Base-by-base conservation (phyloP, 2,888 invertebrate species). In the Euzetes globulus region DNA sequence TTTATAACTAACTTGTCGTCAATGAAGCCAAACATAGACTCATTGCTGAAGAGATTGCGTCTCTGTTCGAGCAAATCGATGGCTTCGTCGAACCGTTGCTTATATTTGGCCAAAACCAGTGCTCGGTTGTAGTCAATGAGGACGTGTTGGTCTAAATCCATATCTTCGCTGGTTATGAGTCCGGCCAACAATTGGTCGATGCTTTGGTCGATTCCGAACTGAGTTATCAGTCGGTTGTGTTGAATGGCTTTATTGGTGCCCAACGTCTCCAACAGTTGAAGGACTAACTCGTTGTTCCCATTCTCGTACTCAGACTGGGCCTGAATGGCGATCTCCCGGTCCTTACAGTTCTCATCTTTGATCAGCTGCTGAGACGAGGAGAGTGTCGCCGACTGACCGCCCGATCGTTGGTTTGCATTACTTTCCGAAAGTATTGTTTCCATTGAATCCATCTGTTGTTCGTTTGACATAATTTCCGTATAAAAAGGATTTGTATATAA, bases 1-100 rank as follows among this genome's bases (percentile, higher is more conserved):
- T 47, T 73, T 19, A 68, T 22, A 11, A 47, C 45, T 15, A 68
- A 15, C 52, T 47, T 65, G 13, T 73, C 73, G 27, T 52, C 68
- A 25, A 73, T 33, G 27, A 68, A 50, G 27, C 68, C 68, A 15
- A 68, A 27, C 19, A 45, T 60, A 5, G 60, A 60, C 17, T 60
- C 27, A 50, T 73, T 27, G 11, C 22, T 50, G n/a, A 68, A 27
- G 17, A 68, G 19, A 33, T 65, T 68, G 15, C 37, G 33, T 73
- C 73, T 45, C n/a, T 47, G n/a, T 70, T 73, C 73, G 29, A 73
- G 52, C 45, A 73, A 47, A 50, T 50, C 68, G 17, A 73, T 73
- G 1, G 73, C 65, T 29, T 73, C 68, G n/a, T 73, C 52, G 52
- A 19, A 73, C 17, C 37, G 13, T 0, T 52, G 50, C 52, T 29